Percentiles rank a stretch among this genome's conserved stretches.
Evolutionary conservation across 2,888 invertebrate genomes (phyloP).

Genomic region (Caenorhabditis plicata): DNA sequence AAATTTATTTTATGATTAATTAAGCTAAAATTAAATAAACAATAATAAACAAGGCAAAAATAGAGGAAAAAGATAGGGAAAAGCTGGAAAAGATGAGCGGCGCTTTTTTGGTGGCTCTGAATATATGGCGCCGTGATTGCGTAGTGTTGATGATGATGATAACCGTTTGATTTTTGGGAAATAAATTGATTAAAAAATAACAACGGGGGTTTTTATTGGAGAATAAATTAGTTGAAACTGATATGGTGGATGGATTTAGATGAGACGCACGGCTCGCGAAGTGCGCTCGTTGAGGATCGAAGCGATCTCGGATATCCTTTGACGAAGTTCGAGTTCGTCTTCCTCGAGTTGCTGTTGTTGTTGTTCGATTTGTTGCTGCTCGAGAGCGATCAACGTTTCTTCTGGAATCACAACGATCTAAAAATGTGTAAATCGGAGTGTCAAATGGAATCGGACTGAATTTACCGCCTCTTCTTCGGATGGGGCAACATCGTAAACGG

Average conservation of each 20-base stretch:
- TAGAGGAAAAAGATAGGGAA: no score
- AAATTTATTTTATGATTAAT: no score
- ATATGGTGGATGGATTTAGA: slow-evolving; percentile 6
- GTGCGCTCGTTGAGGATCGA: slow-evolving; percentile 50
- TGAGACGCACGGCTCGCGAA: slow-evolving; percentile 22
- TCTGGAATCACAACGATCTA: slow-evolving; percentile 36
- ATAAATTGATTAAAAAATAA: slow-evolving; percentile 1
- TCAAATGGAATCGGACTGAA: no score
- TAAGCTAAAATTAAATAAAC: no score
- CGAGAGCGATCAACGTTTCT: slow-evolving; percentile 33
- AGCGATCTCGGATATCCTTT: slow-evolving; percentile 51
- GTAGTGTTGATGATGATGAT: no score
- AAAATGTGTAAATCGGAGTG: slow-evolving; percentile 1
- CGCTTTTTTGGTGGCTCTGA: no score
- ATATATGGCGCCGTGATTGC: no score
- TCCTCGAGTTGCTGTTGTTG: slow-evolving; percentile 8
- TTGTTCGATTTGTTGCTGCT: slow-evolving; percentile 27
- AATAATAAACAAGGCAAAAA: no score
- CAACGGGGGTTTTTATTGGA: neutral
- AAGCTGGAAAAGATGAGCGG: no score
- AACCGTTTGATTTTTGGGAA: neutral
- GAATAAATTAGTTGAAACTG: neutral
- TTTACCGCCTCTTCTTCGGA: neutral
- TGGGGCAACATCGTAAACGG: neutral
- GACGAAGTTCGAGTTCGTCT: slow-evolving; percentile 44